Evolutionary conservation across 1,140 invertebrate genomes (phyloP).

Genomic region (Lepidotrigona ventralis): DNA sequence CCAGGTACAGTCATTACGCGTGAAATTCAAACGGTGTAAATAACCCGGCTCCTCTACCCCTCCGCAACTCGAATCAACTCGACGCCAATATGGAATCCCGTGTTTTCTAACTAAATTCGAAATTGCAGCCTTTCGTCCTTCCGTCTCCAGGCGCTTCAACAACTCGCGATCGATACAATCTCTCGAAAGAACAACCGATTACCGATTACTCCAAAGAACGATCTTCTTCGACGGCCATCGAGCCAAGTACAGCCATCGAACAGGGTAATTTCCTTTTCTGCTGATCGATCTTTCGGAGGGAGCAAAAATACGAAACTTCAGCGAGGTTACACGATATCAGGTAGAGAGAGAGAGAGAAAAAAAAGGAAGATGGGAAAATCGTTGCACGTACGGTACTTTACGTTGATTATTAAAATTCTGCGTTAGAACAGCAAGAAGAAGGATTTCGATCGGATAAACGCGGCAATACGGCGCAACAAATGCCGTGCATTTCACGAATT

Average conservation of each 20-base stretch:
- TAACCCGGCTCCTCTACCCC: neutral
- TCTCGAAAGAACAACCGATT: neutral
- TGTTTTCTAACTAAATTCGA: slow-evolving; percentile 12
- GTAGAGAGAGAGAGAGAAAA: neutral
- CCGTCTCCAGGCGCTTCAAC: neutral
- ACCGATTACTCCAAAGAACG: neutral
- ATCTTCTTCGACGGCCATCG: neutral
- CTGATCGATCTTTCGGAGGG: neutral
- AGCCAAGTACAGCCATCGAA: neutral
- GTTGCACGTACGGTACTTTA: neutral
- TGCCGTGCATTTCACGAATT: neutral
- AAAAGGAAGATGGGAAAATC: neutral
- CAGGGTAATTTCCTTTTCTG: neutral
- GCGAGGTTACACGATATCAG: neutral
- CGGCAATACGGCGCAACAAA: neutral
- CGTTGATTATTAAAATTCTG: neutral
- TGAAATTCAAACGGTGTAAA: slow-evolving; percentile 21
- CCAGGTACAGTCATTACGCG: slow-evolving; percentile 18
- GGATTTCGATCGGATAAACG: neutral
- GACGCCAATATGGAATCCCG: neutral
- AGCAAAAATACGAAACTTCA: neutral
- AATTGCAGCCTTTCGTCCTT: slow-evolving; percentile 14
- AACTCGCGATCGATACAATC: neutral
- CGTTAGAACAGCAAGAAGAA: too few relatives aligned
- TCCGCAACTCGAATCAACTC: neutral